Evolutionary conservation across 1,140 invertebrate species (phyloP).

Genomic region (Euura lappo): DNA sequence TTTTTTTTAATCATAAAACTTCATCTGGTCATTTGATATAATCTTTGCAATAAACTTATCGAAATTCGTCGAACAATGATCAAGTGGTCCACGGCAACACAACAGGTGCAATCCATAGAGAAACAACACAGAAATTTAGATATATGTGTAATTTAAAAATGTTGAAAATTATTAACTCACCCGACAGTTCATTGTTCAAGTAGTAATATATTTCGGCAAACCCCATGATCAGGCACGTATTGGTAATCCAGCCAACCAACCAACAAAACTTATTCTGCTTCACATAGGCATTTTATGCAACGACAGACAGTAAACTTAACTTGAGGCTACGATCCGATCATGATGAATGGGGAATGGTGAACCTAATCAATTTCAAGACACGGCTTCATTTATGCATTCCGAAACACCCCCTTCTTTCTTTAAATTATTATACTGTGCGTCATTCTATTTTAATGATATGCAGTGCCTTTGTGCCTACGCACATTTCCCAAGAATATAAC

Average conservation of each 20-base stretch:
- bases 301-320: neutral
- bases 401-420: neutral
- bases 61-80: too few species aligned
- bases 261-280: neutral
- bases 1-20: too few species aligned
- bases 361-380: neutral
- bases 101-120: too few species aligned
- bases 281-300: neutral
- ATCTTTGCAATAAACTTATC: too few species aligned
- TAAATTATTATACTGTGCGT: neutral
- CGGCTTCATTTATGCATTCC: neutral
- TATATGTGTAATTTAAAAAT: too few species aligned
- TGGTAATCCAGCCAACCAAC: neutral
- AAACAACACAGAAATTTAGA: too few species aligned
- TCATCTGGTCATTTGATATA: too few species aligned
- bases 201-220: constrained; percentile 17
- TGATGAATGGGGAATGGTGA: neutral
- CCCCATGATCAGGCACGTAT: constrained; percentile 9
- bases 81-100: too few species aligned
- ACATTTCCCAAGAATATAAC: too few species aligned
- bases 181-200: constrained; percentile 14
- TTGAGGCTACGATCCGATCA: neutral
- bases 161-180: constrained; percentile 14
- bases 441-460: constrained; percentile 7
- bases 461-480: neutral